Evolutionary conservation across 2,888 invertebrate species (phyloP).

Genomic region (Panorpa germanica): DNA sequence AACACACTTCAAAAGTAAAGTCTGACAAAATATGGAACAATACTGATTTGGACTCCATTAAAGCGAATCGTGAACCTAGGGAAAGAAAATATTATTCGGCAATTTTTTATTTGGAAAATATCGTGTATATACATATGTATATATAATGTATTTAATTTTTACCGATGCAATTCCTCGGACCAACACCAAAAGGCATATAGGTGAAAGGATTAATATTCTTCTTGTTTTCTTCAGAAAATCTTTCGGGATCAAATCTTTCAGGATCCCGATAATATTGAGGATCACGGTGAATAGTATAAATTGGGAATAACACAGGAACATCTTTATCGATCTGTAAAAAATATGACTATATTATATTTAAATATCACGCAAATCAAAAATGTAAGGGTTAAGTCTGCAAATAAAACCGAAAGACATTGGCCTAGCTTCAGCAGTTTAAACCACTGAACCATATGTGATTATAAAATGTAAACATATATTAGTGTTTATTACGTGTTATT

Average conservation of each 20-base stretch:
- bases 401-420: too few relatives aligned
- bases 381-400: too few relatives aligned
- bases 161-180: slow-evolving; percentile 11
- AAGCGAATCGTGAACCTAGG: slow-evolving; percentile 17
- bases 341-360: too few relatives aligned
- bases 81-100: background rate
- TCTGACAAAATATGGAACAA: slow-evolving; percentile 17
- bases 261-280: too few relatives aligned
- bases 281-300: slow-evolving; percentile 2
- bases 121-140: background rate
- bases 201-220: slow-evolving; percentile 9
- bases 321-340: slow-evolving; percentile 3
- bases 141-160: too few relatives aligned
- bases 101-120: background rate
- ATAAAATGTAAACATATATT: too few relatives aligned
- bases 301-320: background rate
- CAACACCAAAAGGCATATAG: slow-evolving; percentile 12
- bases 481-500: too few relatives aligned
- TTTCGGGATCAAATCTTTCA: slow-evolving; percentile 20
- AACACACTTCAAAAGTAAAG: slow-evolving; percentile 17
- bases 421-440: too few relatives aligned
- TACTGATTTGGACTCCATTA: slow-evolving; percentile 19
- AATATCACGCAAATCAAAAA: too few relatives aligned
- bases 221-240: slow-evolving; percentile 15
- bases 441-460: too few relatives aligned